These are phyloP conservation scores for Suricata suricatta DNA, from an alignment of 2,113 vertebrate species.

Conservation along the genomic window DNA sequence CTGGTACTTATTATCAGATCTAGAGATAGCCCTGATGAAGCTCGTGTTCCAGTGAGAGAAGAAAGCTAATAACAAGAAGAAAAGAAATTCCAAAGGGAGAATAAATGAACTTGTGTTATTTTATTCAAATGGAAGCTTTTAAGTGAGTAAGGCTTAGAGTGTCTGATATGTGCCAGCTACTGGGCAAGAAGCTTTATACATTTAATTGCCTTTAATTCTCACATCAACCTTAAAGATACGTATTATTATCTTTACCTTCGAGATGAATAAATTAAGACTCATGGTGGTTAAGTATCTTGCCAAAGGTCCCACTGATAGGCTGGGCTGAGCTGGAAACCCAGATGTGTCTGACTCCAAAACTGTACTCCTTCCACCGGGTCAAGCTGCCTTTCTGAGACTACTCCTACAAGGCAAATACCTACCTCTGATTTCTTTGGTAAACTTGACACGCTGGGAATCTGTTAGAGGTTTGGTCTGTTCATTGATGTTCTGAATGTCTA, in stretches of 20 bases:
- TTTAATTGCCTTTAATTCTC: not conserved
- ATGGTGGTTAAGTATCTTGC: not conserved
- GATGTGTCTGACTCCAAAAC: not conserved
- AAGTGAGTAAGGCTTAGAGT: constrained; percentile 8
- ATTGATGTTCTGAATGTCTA: constrained; percentile 99
- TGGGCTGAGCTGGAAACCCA: not conserved
- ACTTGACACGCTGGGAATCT: constrained; percentile 98
- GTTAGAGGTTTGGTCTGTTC: constrained; percentile 99
- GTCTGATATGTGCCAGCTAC: not conserved
- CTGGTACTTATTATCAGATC: not conserved
- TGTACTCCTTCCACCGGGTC: not conserved
- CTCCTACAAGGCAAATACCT: constrained; percentile 50
- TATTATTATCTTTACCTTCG: not conserved
- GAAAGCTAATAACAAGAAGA: constrained; percentile 15
- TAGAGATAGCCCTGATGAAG: not conserved
- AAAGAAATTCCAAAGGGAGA: constrained; percentile 41
- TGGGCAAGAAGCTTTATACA: not conserved
- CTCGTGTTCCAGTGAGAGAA: not conserved
- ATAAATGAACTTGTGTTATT: constrained; percentile 8
- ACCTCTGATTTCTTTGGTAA: constrained; percentile 99
- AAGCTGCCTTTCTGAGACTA: not conserved
- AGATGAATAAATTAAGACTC: constrained; percentile 13
- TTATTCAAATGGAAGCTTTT: not conserved
- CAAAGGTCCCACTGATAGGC: not conserved
- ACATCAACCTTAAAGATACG: not conserved